Evolutionary conservation across 2,113 vertebrate genomes (phyloP).

Genomic region (Psittacula cyanocephala): DNA sequence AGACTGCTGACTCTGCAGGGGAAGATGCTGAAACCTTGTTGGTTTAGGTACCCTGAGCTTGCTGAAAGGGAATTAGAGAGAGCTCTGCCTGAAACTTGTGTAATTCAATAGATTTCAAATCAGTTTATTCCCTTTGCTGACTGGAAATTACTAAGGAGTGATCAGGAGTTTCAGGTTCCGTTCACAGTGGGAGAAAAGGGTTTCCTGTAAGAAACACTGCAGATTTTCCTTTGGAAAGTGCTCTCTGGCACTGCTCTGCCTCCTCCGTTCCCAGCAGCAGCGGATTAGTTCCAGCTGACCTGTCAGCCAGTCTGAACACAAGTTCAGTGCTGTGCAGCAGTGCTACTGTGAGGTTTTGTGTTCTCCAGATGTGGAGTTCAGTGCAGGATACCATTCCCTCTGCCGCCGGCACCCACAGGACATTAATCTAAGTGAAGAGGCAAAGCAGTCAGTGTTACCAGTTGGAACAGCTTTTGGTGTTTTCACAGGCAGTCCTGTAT

Average conservation of each 20-base stretch:
- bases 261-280: not conserved
- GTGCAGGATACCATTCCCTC: not conserved
- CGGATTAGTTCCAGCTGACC: not conserved
- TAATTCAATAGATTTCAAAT: accelerated
- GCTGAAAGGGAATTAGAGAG: not conserved
- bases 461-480: not conserved
- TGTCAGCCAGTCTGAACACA: not conserved
- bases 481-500: not conserved
- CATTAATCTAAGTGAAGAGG: not conserved
- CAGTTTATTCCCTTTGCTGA: not conserved
- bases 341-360: not conserved
- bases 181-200: not conserved
- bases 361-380: not conserved
- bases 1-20: not conserved
- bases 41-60: not conserved
- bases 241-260: not conserved
- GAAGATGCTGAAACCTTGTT: not conserved
- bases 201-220: not conserved
- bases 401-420: not conserved
- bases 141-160: not conserved
- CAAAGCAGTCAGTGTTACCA: no score
- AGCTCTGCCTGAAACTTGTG: not conserved
- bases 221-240: not conserved
- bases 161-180: not conserved
- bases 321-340: not conserved